These are phyloP conservation scores for Noctilio leporinus DNA, from an alignment of 2,113 vertebrate species.

Conservation along the genomic window DNA sequence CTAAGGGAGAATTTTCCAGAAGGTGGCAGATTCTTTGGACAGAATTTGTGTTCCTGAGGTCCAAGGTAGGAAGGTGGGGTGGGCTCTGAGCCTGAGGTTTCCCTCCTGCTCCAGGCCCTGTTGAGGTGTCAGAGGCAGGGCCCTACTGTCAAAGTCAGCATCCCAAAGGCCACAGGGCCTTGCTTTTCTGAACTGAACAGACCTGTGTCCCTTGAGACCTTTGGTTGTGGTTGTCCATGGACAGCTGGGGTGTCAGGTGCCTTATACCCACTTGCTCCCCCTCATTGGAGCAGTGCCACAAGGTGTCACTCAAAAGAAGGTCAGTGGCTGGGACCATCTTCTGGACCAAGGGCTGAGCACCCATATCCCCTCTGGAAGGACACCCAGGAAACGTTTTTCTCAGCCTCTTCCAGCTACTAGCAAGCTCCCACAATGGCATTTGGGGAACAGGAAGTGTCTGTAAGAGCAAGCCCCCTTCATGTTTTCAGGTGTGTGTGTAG, in stretches of 20 bases:
- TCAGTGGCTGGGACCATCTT: not conserved
- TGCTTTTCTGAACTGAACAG: not conserved
- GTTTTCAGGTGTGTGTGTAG: not conserved
- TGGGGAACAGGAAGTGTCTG: not conserved
- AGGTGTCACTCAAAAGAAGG: not conserved
- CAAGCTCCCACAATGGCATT: not conserved
- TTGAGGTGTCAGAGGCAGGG: not conserved
- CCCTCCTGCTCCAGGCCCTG: too few species aligned
- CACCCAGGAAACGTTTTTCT: not conserved
- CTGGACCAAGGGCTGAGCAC: not conserved
- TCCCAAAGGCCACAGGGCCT: not conserved
- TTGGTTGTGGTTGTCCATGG: not conserved
- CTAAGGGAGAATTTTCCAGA: not conserved
- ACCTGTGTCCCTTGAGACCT: rapidly evolving
- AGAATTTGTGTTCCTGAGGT: not conserved
- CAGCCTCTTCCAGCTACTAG: not conserved
- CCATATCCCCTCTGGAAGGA: rapidly evolving
- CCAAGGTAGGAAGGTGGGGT: rapidly evolving
- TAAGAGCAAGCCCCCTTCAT: not conserved
- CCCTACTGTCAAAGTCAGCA: not conserved
- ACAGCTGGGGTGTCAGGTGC: too few species aligned
- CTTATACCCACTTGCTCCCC: rapidly evolving
- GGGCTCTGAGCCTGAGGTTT: not conserved
- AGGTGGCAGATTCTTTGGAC: not conserved
- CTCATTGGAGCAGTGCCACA: not conserved